Conservation (phyloP, 2,888 invertebrate species). For the Sericinus montela region DNA sequence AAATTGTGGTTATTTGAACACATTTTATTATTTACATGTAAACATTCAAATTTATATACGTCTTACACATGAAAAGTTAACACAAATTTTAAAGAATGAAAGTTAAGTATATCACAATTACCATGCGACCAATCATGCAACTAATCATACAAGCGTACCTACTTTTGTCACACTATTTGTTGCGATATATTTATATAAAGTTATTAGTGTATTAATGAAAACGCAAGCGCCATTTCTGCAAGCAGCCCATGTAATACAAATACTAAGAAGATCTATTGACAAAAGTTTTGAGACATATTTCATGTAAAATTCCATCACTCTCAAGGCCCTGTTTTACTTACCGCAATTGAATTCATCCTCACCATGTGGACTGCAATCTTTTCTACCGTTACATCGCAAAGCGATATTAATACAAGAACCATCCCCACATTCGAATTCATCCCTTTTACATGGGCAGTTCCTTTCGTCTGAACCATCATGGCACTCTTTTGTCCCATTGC, state of each 20-base stretch:
- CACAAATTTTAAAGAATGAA: too few species aligned
- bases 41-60: too few species aligned
- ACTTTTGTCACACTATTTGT: neutral
- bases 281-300: constrained; percentile 6
- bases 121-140: constrained; percentile 16
- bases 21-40: too few species aligned
- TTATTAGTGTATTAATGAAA: neutral
- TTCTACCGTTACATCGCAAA: constrained; percentile 81
- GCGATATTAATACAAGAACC: constrained; percentile 82
- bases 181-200: neutral
- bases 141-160: constrained; percentile 10
- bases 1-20: too few species aligned
- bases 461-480: constrained; percentile 69
- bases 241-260: constrained; percentile 4
- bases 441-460: constrained; percentile 66
- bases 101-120: neutral
- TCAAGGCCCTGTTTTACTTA: constrained; percentile 31
- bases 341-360: constrained; percentile 82
- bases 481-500: constrained; percentile 76
- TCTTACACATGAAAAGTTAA: too few species aligned
- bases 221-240: neutral
- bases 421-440: constrained; percentile 79
- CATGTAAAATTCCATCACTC: neutral
- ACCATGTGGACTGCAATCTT: constrained; percentile 78
- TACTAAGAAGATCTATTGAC: neutral